Percentiles rank a stretch among this genome's conserved stretches.
phyloP scores from a whole-genome alignment of 2,113 vertebrate genomes.

The Beaufortia kweichowensis region DNA sequence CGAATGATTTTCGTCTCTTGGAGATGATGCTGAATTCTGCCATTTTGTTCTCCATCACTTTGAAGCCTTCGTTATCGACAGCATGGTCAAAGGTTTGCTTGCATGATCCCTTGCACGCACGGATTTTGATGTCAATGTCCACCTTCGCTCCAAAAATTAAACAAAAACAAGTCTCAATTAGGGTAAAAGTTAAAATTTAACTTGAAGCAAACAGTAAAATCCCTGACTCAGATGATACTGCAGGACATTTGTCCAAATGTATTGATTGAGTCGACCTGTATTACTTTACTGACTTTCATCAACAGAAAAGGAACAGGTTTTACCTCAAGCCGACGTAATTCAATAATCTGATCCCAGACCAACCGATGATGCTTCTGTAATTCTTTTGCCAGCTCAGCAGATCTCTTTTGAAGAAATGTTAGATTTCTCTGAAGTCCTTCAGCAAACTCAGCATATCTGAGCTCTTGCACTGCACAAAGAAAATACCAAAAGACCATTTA shows the following conservation, averaged over 20 bases:
- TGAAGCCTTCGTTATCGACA: slow-evolving; percentile 46
- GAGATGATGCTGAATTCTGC: not conserved
- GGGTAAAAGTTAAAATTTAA: slow-evolving; percentile 45
- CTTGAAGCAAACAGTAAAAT: slow-evolving; percentile 40
- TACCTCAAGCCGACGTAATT: slow-evolving; percentile 68
- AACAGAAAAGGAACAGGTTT: not conserved
- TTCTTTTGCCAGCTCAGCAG: slow-evolving; percentile 45
- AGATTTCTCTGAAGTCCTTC: slow-evolving; percentile 60
- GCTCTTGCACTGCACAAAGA: slow-evolving; percentile 60
- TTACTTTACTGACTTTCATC: not conserved
- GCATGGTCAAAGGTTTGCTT: slow-evolving; percentile 45
- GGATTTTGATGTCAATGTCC: slow-evolving; percentile 72
- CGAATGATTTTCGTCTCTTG: not conserved
- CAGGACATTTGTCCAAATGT: not conserved
- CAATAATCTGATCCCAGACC: slow-evolving; percentile 60
- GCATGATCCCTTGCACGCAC: slow-evolving; percentile 72
- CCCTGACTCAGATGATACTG: slow-evolving; percentile 15
- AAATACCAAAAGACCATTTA: not conserved
- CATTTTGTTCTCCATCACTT: slow-evolving; percentile 43
- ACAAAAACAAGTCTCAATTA: slow-evolving; percentile 45
- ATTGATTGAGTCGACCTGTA: slow-evolving; percentile 17
- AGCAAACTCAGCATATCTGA: slow-evolving; percentile 54
- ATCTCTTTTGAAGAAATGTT: slow-evolving; percentile 53
- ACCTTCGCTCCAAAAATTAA: slow-evolving; percentile 62
- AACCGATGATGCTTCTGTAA: slow-evolving; percentile 46